phyloP scores from a whole-genome alignment of 2,797 vertebrate species.

The Pelochelys cantorii region DNA sequence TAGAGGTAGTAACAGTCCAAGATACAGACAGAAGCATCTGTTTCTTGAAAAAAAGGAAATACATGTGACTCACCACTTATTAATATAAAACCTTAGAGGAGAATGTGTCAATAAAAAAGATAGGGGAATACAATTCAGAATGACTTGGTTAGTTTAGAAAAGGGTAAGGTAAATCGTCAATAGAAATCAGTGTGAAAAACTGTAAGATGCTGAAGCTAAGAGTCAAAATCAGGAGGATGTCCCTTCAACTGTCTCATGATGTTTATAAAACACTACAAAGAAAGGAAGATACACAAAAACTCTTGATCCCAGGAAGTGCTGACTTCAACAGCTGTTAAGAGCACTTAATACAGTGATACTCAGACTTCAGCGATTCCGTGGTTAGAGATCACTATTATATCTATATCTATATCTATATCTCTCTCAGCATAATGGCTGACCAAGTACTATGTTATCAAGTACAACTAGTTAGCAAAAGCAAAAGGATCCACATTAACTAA shows the following conservation, averaged over 20 bases:
- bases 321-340: not conserved
- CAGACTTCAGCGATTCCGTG: not conserved
- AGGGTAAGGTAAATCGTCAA: not conserved
- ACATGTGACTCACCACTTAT: not conserved
- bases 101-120: not conserved
- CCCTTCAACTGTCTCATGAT: not conserved
- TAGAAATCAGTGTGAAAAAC: slow-evolving; percentile 26
- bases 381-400: not conserved
- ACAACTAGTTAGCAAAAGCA: not conserved
- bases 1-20: not conserved
- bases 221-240: not conserved
- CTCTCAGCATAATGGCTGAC: not conserved
- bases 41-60: not conserved
- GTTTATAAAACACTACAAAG: not conserved
- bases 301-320: not conserved
- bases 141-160: not conserved
- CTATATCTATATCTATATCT: not conserved
- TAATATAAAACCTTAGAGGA: not conserved
- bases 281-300: not conserved
- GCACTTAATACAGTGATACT: not conserved
- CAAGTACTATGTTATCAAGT: not conserved
- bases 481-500: not conserved
- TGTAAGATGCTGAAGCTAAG: not conserved
- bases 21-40: not conserved
- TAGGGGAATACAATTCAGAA: slow-evolving; percentile 9